These are phyloP conservation scores for Triplophysa dalaica DNA, from an alignment of 2,113 vertebrate species.

Conservation along the genomic window DNA sequence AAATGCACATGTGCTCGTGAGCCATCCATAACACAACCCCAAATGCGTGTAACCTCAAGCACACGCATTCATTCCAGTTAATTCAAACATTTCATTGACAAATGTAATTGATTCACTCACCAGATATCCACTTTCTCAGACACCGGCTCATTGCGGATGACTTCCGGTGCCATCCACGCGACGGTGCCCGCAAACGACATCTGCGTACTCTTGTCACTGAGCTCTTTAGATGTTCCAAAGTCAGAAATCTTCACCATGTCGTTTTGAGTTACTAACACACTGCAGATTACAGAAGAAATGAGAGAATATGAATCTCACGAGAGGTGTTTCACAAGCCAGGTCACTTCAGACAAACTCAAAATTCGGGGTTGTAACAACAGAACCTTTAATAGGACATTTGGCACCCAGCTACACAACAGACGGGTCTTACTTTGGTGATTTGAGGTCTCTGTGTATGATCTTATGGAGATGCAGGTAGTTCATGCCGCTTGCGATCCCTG, in stretches of 20 bases:
- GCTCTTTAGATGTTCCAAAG: conserved; percentile 97
- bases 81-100: too few species aligned
- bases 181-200: conserved; percentile 99
- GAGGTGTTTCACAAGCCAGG: too few species aligned
- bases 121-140: conserved; percentile 99
- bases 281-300: conserved; percentile 55
- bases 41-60: too few species aligned
- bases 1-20: background rate
- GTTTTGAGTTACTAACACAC: conserved; percentile 94
- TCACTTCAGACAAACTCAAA: too few species aligned
- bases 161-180: conserved; percentile 98
- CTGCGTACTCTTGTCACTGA: conserved; percentile 98
- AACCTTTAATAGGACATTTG: too few species aligned
- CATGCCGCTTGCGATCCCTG: conserved; percentile 97
- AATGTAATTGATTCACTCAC: conserved; percentile 70
- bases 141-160: conserved; percentile 96
- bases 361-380: too few species aligned
- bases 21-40: too few species aligned
- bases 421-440: conserved; percentile 92
- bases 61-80: too few species aligned
- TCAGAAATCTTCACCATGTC: conserved; percentile 97
- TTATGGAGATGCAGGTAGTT: conserved; percentile 98
- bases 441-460: conserved; percentile 98
- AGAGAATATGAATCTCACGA: background rate
- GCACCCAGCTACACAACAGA: too few species aligned